These are phyloP conservation scores for Thereva unica DNA, from an alignment of 2,888 invertebrate species.

Conservation along the genomic window DNA sequence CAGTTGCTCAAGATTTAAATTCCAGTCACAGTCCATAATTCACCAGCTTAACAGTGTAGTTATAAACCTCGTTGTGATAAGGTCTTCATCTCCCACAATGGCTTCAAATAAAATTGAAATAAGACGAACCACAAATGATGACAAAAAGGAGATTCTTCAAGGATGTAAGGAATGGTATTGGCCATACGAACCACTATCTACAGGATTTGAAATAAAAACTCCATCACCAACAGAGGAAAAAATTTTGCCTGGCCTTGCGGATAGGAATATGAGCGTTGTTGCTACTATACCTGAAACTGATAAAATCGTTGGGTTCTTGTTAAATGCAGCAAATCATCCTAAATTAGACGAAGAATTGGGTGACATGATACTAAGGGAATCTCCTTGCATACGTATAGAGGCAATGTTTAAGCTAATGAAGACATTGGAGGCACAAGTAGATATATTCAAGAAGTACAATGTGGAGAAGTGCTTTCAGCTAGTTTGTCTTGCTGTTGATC, in stretches of 20 bases:
- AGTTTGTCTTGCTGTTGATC: constrained; percentile 40
- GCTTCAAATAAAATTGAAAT: too few species aligned
- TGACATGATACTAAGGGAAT: constrained; percentile 15
- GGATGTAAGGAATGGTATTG: constrained; percentile 43
- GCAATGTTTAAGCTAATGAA: constrained; percentile 17
- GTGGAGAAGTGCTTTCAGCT: constrained; percentile 40
- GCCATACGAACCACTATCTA: constrained; percentile 43
- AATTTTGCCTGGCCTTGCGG: constrained; percentile 36
- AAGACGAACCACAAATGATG: too few species aligned
- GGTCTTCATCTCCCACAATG: too few species aligned
- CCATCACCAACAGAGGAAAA: constrained; percentile 41
- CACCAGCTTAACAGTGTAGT: too few species aligned
- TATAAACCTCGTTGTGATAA: too few species aligned
- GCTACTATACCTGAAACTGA: constrained; percentile 35
- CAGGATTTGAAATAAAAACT: constrained; percentile 37
- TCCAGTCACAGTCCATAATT: too few species aligned
- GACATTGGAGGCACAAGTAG: constrained; percentile 33
- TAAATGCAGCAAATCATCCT: constrained; percentile 26
- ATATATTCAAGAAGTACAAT: constrained; percentile 41
- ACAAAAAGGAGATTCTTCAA: neutral
- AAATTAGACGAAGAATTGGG: constrained; percentile 15
- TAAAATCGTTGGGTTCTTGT: constrained; percentile 18
- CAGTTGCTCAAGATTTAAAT: too few species aligned
- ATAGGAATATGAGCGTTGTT: constrained; percentile 38
- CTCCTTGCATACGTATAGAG: constrained; percentile 11